Evolutionary conservation across 2,113 vertebrate genomes (phyloP).

Genomic region (Glaucomys volans): DNA sequence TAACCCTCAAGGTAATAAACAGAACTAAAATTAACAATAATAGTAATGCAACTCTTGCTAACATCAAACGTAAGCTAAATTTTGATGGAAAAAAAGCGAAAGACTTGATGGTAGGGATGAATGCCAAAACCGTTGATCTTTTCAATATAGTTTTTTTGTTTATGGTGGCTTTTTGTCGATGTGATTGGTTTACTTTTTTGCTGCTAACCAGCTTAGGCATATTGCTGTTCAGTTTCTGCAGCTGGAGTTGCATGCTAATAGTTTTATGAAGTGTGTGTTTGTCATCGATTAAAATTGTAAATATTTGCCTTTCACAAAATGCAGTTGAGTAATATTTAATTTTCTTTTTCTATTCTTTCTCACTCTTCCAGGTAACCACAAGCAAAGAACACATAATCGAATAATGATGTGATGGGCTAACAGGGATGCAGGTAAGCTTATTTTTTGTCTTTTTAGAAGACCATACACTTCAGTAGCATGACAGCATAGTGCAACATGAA

Average conservation of each 20-base stretch:
- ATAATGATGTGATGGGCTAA: slow-evolving; percentile 72
- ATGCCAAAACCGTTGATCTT: slow-evolving; percentile 89
- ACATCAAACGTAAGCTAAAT: slow-evolving; percentile 93
- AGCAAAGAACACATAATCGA: slow-evolving; percentile 79
- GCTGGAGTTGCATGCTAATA: slow-evolving; percentile 91
- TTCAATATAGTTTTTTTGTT: slow-evolving; percentile 90
- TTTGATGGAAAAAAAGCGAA: slow-evolving; percentile 88
- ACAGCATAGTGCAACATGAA: not conserved
- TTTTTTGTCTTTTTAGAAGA: not conserved
- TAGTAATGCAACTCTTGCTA: slow-evolving; percentile 94
- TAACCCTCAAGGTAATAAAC: slow-evolving; percentile 95
- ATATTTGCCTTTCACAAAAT: slow-evolving; percentile 69
- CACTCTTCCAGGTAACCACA: slow-evolving; percentile 86
- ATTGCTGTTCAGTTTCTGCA: slow-evolving; percentile 86
- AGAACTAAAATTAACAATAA: slow-evolving; percentile 96
- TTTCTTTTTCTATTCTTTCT: slow-evolving; percentile 85
- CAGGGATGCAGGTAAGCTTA: slow-evolving; percentile 84
- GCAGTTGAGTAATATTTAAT: slow-evolving; percentile 81
- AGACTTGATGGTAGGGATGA: slow-evolving; percentile 89
- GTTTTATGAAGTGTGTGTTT: slow-evolving; percentile 84
- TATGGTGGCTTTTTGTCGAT: slow-evolving; percentile 92
- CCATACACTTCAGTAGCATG: slow-evolving; percentile 8
- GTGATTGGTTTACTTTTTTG: slow-evolving; percentile 99
- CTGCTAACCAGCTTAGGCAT: slow-evolving; percentile 90
- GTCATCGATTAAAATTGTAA: slow-evolving; percentile 77